Conservation (phyloP, 2,888 invertebrate species). For the Dicycla oo region DNA sequence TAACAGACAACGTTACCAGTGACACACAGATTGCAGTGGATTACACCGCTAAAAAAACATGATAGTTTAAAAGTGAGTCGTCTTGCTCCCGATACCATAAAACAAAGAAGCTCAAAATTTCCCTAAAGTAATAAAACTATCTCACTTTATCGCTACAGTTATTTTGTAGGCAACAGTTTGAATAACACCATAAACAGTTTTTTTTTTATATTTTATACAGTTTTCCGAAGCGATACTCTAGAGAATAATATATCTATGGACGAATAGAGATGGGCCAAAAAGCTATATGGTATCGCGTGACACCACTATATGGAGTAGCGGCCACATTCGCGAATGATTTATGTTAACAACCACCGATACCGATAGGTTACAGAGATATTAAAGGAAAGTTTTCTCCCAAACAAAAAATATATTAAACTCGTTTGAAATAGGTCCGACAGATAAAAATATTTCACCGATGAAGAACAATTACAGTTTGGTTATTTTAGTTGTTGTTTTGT, state of each 20-base stretch:
- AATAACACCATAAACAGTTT: constrained; percentile 47
- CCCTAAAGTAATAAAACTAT: constrained; percentile 52
- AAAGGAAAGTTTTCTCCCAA: constrained; percentile 23
- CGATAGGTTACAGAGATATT: constrained; percentile 26
- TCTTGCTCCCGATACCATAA: constrained; percentile 10
- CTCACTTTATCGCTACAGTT: constrained; percentile 26
- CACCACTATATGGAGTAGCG: constrained; percentile 21
- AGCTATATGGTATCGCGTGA: constrained; percentile 42
- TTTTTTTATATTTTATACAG: constrained; percentile 46
- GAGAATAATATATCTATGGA: constrained; percentile 43
- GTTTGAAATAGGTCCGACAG: constrained; percentile 38
- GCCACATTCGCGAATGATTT: constrained; percentile 32
- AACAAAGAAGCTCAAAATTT: constrained; percentile 36
- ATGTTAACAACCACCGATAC: constrained; percentile 25
- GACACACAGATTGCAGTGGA: background rate
- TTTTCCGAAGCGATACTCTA: constrained; percentile 34
- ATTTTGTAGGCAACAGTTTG: constrained; percentile 23
- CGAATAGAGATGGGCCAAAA: constrained; percentile 29
- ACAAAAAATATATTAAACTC: constrained; percentile 16
- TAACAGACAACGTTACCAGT: background rate
- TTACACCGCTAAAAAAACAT: too few species aligned
- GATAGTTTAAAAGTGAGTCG: background rate
- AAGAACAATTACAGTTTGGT: background rate
- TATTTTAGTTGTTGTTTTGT: background rate
- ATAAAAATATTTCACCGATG: constrained; percentile 3